These are phyloP conservation scores for Umimayanthus kanabou DNA, from an alignment of 92 coral and sea anemone genomes.

Conservation along the genomic window DNA sequence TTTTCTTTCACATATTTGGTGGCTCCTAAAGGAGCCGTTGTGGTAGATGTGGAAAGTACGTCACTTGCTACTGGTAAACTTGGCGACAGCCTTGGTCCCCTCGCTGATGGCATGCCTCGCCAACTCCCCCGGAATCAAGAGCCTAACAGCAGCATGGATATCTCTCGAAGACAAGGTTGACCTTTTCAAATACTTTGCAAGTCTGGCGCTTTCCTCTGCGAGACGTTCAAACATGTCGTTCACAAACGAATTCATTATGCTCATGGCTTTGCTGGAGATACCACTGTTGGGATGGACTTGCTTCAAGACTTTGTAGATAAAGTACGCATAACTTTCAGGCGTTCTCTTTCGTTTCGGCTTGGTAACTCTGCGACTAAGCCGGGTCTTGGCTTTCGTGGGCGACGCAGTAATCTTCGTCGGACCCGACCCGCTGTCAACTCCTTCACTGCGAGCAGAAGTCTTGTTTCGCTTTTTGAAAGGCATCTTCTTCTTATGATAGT, in stretches of 20 bases:
- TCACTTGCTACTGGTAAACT: conserved; percentile 18
- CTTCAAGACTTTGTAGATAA: conserved; percentile 16
- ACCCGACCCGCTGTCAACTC: neutral
- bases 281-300: conserved; percentile 18
- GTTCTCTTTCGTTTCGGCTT: conserved; percentile 6
- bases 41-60: neutral
- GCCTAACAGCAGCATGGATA: conserved; percentile 19
- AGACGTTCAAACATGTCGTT: conserved; percentile 28
- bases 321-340: neutral
- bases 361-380: neutral
- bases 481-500: neutral
- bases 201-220: conserved; percentile 12
- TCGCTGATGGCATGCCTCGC: conserved; percentile 29
- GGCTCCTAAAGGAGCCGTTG: conserved; percentile 73
- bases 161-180: conserved; percentile 17
- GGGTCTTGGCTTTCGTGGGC: neutral
- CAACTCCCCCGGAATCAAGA: conserved; percentile 13
- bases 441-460: neutral
- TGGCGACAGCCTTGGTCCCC: conserved; percentile 37
- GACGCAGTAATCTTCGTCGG: neutral
- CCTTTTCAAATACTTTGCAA: conserved; percentile 22
- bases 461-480: neutral
- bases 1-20: conserved; percentile 37
- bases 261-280: conserved; percentile 34
- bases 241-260: conserved; percentile 34